Conservation (phyloP, 2,797 vertebrate species). For the Cirrhinus mrigala region DNA sequence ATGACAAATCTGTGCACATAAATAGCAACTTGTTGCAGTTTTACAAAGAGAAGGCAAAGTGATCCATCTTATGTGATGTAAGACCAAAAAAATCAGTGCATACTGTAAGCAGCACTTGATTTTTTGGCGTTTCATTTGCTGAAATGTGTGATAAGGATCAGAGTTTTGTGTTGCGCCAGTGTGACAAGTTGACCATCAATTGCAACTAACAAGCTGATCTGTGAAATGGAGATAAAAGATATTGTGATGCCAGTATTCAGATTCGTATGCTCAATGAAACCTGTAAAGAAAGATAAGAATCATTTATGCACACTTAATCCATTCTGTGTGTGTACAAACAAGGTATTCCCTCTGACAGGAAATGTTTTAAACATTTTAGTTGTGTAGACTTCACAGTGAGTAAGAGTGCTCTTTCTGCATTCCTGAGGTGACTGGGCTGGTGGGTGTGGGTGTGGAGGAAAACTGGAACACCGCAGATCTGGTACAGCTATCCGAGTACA, state of each 20-base stretch:
- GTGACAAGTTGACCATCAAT: background rate
- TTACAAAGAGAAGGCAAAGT: conserved; percentile 7
- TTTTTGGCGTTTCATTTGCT: background rate
- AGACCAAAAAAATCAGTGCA: background rate
- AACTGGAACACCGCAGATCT: conserved; percentile 54
- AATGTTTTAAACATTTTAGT: background rate
- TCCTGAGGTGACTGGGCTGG: conserved; percentile 54
- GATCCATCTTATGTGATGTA: background rate
- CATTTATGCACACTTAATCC: background rate
- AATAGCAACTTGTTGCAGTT: conserved; percentile 20
- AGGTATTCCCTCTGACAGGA: background rate
- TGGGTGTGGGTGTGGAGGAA: conserved; percentile 55
- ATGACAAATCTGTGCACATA: background rate
- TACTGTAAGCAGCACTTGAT: background rate
- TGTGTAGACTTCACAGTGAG: background rate
- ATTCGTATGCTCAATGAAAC: background rate
- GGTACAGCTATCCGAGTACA: conserved; percentile 35
- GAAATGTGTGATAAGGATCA: background rate
- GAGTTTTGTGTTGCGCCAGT: background rate
- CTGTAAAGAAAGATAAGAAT: background rate
- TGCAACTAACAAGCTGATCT: background rate
- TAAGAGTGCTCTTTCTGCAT: conserved; percentile 48
- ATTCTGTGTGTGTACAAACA: background rate
- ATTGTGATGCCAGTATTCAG: background rate
- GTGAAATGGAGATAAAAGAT: background rate